These are phyloP conservation scores for Myrmecobius fasciatus DNA, from an alignment of 2,113 vertebrate species.

Conservation along the genomic window DNA sequence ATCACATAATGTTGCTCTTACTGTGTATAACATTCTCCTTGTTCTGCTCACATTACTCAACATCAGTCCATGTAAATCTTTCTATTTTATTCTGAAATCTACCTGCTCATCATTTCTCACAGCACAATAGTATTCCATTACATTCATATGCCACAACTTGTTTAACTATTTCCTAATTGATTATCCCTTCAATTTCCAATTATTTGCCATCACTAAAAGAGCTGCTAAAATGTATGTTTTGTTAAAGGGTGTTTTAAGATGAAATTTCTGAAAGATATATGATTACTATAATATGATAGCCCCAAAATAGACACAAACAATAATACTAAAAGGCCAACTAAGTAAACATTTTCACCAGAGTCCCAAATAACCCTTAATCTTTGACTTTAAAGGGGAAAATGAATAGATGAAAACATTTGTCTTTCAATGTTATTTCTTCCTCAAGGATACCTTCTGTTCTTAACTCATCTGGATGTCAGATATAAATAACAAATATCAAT, in stretches of 20 bases:
- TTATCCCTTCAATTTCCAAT: background rate
- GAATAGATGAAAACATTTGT: background rate
- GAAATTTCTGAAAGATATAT: background rate
- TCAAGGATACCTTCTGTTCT: background rate
- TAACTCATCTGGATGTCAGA: background rate
- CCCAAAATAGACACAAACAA: no score
- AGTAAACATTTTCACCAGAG: background rate
- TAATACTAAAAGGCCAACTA: background rate
- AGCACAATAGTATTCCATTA: background rate
- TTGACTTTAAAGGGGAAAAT: background rate
- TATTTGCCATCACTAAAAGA: background rate
- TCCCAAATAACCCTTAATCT: background rate
- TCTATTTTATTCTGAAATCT: background rate
- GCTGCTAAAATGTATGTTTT: background rate
- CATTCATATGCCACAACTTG: background rate
- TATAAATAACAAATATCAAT: background rate
- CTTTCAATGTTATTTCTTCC: background rate
- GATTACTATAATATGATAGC: background rate
- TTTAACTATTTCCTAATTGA: background rate
- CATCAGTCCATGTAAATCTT: background rate
- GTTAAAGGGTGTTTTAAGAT: background rate
- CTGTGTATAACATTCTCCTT: background rate
- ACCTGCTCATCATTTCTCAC: no score
- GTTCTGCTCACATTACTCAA: background rate
- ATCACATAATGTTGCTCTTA: background rate